Evolutionary conservation across 2,888 invertebrate species (phyloP), one percentile per base, ranked within the genome.

Genomic region (Pollenia angustigena): DNA sequence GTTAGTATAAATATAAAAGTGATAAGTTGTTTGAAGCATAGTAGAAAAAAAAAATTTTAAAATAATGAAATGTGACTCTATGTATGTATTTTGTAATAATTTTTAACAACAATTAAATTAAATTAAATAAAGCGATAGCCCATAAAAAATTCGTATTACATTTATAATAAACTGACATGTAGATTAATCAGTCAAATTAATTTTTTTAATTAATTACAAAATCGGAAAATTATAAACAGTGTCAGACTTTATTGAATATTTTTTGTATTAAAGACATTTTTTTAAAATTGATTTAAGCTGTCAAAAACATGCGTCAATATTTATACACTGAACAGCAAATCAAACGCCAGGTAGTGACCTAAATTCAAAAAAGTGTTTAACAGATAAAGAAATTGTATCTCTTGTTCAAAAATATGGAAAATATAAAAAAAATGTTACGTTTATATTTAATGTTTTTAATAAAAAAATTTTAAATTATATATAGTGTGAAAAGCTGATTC

Each of bases 281-380:
- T 62, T 48, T 60, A 16, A 16, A 60, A 40, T 42, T 14, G 12
- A 32, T 75, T 75, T 42, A 23, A 46, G 58, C 56, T 72, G 69
- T 58, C 58, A 58, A 58, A 2, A 32, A 32, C 8, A 11, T 56
- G 23, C 23, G 23, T 56, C 18, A 56, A 56, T 11, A 56, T 56
- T 23, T 56, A 16, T 2, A 16, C n/a, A 16, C 0, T 52, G 9
- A 16, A 16, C 18, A 56, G 18, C 10, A 56, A 9, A 56, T 52
- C 2, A 16, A 16, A 16, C 52, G 16, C 16, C 16, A 16, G 9
- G 32, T 32, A 32, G 32, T 32, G 32, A 32, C 32, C 32, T 32
- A 6, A 32, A 32, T 32, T 32, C 32, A 32, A 32, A 32, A 32
- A 32, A 32, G 32, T 32, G 32, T 32, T 32, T 2, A 23, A 23